Evolutionary conservation across 2,797 vertebrate species (phyloP).

Genomic region (Sebastolobus altivelis): DNA sequence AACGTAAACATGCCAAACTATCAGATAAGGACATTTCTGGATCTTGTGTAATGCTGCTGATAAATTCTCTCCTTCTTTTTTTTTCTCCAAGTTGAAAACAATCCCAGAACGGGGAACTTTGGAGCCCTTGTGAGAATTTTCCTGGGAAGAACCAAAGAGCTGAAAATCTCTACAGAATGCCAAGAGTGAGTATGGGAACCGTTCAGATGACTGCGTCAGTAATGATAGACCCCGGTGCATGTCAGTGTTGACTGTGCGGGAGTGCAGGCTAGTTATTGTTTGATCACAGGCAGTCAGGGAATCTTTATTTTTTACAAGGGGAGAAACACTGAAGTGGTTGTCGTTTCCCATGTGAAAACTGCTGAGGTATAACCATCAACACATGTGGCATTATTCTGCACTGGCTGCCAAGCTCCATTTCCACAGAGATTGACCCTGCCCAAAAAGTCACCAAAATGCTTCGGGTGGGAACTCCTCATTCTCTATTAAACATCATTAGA

Average conservation of each 20-base stretch:
- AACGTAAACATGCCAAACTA: background rate
- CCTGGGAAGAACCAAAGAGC: slow-evolving; percentile 96
- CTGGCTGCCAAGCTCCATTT: slow-evolving; percentile 39
- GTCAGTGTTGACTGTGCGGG: slow-evolving; percentile 2
- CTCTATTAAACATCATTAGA: slow-evolving; percentile 31
- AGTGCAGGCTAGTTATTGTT: slow-evolving; percentile 30
- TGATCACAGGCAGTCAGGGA: slow-evolving; percentile 29
- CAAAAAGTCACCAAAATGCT: slow-evolving; percentile 27
- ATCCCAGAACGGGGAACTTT: slow-evolving; percentile 96
- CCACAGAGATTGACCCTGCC: slow-evolving; percentile 36
- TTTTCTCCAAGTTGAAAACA: slow-evolving; percentile 92
- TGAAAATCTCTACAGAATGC: slow-evolving; percentile 99
- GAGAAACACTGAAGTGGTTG: slow-evolving; percentile 18
- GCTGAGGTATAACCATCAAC: slow-evolving; percentile 62
- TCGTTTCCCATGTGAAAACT: slow-evolving; percentile 63
- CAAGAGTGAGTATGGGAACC: slow-evolving; percentile 92
- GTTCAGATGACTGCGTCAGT: slow-evolving; percentile 6
- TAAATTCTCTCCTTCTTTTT: slow-evolving; percentile 11
- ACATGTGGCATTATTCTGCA: slow-evolving; percentile 44
- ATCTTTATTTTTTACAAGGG: slow-evolving; percentile 8
- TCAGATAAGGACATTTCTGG: background rate
- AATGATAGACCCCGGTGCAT: slow-evolving; percentile 6
- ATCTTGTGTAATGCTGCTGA: slow-evolving; percentile 1
- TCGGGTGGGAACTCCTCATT: slow-evolving; percentile 29
- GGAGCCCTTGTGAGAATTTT: slow-evolving; percentile 94